phyloP scores from a whole-genome alignment of 2,113 vertebrate genomes.

The Myrmecophaga tridactyla region DNA sequence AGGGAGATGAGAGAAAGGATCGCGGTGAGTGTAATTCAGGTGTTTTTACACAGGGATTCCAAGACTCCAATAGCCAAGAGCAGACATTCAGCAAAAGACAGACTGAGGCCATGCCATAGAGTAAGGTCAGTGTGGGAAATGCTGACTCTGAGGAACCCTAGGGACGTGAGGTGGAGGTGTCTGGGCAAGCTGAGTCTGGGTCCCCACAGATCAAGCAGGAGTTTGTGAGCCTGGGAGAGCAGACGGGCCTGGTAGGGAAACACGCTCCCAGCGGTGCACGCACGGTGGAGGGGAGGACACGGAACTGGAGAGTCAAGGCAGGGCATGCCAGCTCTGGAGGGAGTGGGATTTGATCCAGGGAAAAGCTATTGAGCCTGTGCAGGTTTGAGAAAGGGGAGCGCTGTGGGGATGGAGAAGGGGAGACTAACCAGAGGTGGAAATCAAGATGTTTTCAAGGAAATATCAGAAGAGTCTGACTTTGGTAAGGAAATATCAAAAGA shows the following conservation, averaged over 20 bases:
- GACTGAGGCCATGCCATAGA: rapidly evolving
- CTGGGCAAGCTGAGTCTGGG: not conserved
- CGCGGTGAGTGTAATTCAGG: rapidly evolving
- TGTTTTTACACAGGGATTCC: rapidly evolving
- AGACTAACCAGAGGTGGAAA: rapidly evolving
- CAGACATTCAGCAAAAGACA: not conserved
- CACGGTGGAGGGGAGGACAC: too few relatives aligned
- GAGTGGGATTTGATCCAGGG: not conserved
- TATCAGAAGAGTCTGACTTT: not conserved
- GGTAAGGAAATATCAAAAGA: not conserved
- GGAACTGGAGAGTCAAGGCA: not conserved
- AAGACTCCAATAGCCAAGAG: rapidly evolving
- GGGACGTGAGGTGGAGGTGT: not conserved
- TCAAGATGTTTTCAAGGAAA: not conserved
- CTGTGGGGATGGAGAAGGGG: not conserved
- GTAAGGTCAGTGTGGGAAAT: not conserved
- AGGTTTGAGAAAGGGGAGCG: not conserved
- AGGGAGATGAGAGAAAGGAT: not conserved
- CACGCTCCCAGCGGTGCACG: too few relatives aligned
- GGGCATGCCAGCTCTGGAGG: not conserved
- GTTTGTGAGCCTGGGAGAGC: too few relatives aligned
- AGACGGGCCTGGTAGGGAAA: too few relatives aligned
- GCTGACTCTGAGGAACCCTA: not conserved
- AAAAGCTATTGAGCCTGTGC: too few relatives aligned
- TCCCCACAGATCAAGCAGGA: too few relatives aligned